Evolutionary conservation across 2,888 invertebrate genomes (phyloP), one percentile per base, ranked within the genome.

Genomic region (Cyclophora albipunctata): DNA sequence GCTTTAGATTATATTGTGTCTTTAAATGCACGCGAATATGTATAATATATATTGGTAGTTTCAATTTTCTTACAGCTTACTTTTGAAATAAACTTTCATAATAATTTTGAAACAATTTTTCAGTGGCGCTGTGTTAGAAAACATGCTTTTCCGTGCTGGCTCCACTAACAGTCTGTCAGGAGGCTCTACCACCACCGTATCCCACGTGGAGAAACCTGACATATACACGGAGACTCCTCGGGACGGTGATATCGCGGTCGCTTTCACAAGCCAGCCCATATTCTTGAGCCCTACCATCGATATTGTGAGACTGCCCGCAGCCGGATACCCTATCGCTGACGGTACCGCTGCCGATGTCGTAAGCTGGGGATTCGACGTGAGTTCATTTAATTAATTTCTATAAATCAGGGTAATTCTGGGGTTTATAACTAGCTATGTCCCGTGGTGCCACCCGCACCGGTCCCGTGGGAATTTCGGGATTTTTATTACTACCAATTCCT

Each of bases 331-430:
- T 46, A 71, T 82, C 6, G 58, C 70, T 7, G 76, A 76, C 43
- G 71, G 67, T 5, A 58, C 66, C 2, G 4, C 53, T 0, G 56
- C 75, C 33, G 67, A 65, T 43, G 52, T 78, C 33, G 71, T 78
- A 6, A 75, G 82, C 60, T 83, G 82, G 82, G 82, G 82, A 49
- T 81, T 79, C 42, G 75, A 75, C 45, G 82, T 82, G 51, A 73
- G 78, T 66, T 37, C 2, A 20, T 20, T 20, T 20, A n/a, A n/a
- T 20, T 20, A 20, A 20, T 20, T 20, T 20, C 20, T 20, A 20
- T 20, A 20, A 20, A 20, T 20, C 20, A 20, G 20, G 20, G 20
- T 20, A 20, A 20, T 20, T 20, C 20, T 1, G 20, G 20, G 20
- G 20, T 20, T 20, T 1, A 20, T 20, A 20, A 20, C 20, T 20